phyloP scores from a whole-genome alignment of 2,888 invertebrate species.

The Dryocosmus kuriphilus region DNA sequence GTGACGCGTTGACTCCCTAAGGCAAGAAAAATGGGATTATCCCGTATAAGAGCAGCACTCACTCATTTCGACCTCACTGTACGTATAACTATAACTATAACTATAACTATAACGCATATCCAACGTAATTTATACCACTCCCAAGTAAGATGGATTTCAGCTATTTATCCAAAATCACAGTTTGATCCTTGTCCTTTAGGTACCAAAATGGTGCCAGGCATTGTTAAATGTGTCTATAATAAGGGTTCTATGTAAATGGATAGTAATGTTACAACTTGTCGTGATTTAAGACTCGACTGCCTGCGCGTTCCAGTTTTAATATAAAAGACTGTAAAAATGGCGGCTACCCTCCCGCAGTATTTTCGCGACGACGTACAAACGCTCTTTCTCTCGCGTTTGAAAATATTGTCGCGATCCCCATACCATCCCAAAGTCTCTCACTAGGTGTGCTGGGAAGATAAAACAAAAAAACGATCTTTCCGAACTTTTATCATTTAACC shows the following conservation, averaged over 20 bases:
- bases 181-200: conserved; percentile 43
- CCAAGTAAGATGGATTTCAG: conserved; percentile 60
- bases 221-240: conserved; percentile 55
- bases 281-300: conserved; percentile 41
- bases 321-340: conserved; percentile 65
- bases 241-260: conserved; percentile 64
- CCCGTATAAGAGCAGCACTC: conserved; percentile 21
- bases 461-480: conserved; percentile 42
- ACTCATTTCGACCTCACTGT: conserved; percentile 8
- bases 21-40: conserved; percentile 58
- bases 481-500: conserved; percentile 64
- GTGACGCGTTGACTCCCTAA: conserved; percentile 51
- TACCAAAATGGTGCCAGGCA: conserved; percentile 17
- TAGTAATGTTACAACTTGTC: conserved; percentile 58
- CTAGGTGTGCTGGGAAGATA: conserved; percentile 27
- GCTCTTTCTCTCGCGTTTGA: conserved; percentile 1
- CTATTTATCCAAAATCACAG: conserved; percentile 57
- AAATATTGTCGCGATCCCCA: conserved; percentile 38
- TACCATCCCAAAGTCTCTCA: conserved; percentile 15
- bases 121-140: conserved; percentile 57
- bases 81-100: background rate
- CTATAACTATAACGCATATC: conserved; percentile 1
- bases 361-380: conserved; percentile 34
- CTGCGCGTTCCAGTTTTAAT: conserved; percentile 61
- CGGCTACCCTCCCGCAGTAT: background rate